Base-by-base conservation (phyloP, 2,888 invertebrate species). In the Lapara coniferarum region DNA sequence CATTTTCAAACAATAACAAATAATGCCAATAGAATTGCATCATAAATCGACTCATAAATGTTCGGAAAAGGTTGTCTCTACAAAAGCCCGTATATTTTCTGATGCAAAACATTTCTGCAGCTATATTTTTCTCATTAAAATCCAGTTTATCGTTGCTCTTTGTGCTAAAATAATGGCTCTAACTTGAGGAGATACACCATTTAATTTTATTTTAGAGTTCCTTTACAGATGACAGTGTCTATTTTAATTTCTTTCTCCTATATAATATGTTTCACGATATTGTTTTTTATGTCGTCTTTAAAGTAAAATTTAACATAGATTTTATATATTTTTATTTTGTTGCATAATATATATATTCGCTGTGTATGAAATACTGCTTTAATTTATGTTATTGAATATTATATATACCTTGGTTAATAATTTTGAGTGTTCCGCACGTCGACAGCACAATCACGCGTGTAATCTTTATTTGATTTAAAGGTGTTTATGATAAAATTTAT, bases 201-300 rank as follows among this genome's bases (percentile, higher is more conserved):
- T 84, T 82, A 84, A 83, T 85, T 85, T 84, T 76, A 80, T 78
- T 78, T 77, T 49, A 49, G 13, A 49, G 19, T 49, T 10, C 46
- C 46, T 13, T 63, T 63, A 46, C 59, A 46, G 16, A 4, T 57
- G 10, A 13, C 16, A 12, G 19, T 56, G 59, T 46, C 59, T 19
- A 49, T 63, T 63, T 63, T 46, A 16, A 19, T 19, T 63, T 16
- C 19, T 63, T 63, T n/a, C 13, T 37, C 4, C 37, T 37, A 3
- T 37, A 37, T 37, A 37, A 25, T 3, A 56, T 3, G 56, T 56
- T 56, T 56, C 19, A 25, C 10, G 12, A 6, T 30, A 6, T 56
- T 56, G 25, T 25, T 1, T 56, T 25, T 10, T 13, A 30, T 10
- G 19, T 16, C 12, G 25, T 56, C 25, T 56, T 56, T 4, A 6